Percentiles rank a stretch among this genome's conserved stretches.
phyloP scores from a whole-genome alignment of 2,113 vertebrate species.

The Pelusios castaneus region DNA sequence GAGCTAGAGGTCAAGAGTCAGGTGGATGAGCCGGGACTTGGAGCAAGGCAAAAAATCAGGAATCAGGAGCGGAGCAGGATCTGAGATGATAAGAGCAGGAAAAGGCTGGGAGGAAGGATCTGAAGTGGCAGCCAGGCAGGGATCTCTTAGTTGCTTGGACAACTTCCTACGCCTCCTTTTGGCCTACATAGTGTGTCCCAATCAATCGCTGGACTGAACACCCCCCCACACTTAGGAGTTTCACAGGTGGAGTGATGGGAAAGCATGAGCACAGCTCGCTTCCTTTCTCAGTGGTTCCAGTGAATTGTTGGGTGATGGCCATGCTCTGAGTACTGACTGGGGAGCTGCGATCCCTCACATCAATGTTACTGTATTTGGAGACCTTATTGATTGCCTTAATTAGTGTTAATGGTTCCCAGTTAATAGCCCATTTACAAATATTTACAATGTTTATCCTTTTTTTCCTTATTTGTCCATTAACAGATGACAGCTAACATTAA shows the following conservation, averaged over 20 bases:
- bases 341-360: not conserved
- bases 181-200: not conserved
- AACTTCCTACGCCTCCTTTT: not conserved
- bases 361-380: not conserved
- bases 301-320: not conserved
- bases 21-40: not conserved
- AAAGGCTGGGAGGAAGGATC: not conserved
- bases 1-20: not conserved
- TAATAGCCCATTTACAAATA: not conserved
- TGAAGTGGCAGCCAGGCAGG: not conserved
- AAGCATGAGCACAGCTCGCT: not conserved
- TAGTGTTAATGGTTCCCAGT: not conserved
- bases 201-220: not conserved
- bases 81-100: not conserved
- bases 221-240: not conserved
- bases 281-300: not conserved
- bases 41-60: not conserved
- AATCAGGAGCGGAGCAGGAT: not conserved
- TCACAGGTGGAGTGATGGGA: not conserved
- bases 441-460: not conserved
- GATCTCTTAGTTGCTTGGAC: not conserved
- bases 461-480: not conserved
- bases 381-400: not conserved
- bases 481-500: accelerated
- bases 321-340: not conserved